phyloP scores from a whole-genome alignment of 2,888 invertebrate species.

The Pogonocherus hispidulus region DNA sequence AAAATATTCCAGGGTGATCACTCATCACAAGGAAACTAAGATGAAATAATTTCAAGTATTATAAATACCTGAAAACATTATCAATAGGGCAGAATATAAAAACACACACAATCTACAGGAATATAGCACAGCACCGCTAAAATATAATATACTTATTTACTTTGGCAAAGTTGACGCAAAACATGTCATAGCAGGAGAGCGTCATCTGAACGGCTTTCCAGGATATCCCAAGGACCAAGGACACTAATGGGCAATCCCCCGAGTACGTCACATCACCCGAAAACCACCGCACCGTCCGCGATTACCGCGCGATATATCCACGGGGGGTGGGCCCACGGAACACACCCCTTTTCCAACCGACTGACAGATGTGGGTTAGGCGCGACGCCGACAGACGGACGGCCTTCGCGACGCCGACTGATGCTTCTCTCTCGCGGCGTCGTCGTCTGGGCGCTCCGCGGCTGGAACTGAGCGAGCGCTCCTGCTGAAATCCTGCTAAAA shows the following conservation, averaged over 20 bases:
- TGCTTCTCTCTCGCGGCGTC: constrained; percentile 16
- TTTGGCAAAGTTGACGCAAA: constrained; percentile 62
- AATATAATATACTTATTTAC: constrained; percentile 47
- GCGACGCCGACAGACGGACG: constrained; percentile 11
- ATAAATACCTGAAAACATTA: neutral
- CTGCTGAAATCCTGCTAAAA: constrained; percentile 41
- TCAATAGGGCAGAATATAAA: neutral
- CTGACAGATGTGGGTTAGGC: constrained; percentile 34
- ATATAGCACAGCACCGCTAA: neutral
- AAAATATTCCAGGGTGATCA: too few species aligned
- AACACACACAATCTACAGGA: too few species aligned
- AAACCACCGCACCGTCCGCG: constrained; percentile 2
- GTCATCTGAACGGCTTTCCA: constrained; percentile 45
- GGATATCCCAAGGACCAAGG: constrained; percentile 13
- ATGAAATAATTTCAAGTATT: too few species aligned
- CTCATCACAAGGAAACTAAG: too few species aligned
- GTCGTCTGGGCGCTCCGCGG: neutral
- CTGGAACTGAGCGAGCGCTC: constrained; percentile 25
- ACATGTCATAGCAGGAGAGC: constrained; percentile 58
- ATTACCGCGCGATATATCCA: neutral
- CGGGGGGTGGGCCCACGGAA: constrained; percentile 12
- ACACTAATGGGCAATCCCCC: constrained; percentile 34
- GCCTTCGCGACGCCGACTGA: constrained; percentile 21
- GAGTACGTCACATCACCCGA: constrained; percentile 12
- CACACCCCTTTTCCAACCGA: constrained; percentile 42